phyloP scores from a whole-genome alignment of 2,797 vertebrate genomes.

The Lophotriccus pileatus region DNA sequence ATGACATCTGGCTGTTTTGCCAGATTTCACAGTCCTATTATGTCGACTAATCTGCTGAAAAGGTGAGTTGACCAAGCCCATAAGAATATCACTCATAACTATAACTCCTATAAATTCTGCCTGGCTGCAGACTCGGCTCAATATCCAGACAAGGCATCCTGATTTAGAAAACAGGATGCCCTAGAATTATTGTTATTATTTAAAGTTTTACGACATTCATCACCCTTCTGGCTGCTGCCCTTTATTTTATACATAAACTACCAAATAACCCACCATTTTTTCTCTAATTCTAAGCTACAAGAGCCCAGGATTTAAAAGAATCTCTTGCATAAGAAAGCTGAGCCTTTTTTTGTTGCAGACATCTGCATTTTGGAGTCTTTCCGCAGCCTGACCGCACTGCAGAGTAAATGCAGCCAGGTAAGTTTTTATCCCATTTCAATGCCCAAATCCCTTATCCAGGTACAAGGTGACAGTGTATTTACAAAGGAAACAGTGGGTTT shows the following conservation, averaged over 20 bases:
- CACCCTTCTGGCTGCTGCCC: background rate
- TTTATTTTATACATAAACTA: background rate
- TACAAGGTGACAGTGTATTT: background rate
- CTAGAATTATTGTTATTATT: background rate
- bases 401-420: background rate
- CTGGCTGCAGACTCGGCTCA: background rate
- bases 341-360: background rate
- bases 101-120: background rate
- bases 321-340: background rate
- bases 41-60: constrained; percentile 12
- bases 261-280: fast-evolving
- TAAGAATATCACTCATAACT: background rate
- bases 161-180: background rate
- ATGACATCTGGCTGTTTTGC: constrained; percentile 17
- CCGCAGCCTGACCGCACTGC: background rate
- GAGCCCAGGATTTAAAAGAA: background rate
- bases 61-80: background rate
- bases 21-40: background rate
- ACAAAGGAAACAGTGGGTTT: background rate
- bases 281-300: background rate
- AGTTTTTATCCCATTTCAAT: background rate
- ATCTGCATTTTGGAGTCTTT: background rate
- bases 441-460: background rate
- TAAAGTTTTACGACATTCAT: background rate
- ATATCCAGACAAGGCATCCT: background rate